These are phyloP conservation scores for Catocala fraxini DNA, from an alignment of 2,888 invertebrate species.

Conservation along the genomic window DNA sequence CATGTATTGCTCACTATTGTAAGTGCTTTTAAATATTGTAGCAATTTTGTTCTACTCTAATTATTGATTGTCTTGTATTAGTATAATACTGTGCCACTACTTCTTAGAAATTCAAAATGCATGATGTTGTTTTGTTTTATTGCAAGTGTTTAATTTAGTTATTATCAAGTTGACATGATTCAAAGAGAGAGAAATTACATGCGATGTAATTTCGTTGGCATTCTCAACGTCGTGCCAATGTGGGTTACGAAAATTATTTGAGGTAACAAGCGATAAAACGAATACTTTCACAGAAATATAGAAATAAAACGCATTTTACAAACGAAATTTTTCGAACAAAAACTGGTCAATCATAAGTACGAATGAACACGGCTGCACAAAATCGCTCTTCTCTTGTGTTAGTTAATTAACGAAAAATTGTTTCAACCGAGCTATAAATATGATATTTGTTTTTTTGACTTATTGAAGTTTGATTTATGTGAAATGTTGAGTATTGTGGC, in stretches of 20 bases:
- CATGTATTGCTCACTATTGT: background rate
- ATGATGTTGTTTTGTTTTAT: background rate
- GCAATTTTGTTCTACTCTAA: background rate
- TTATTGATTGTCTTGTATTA: background rate
- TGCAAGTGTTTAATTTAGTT: background rate
- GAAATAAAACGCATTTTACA: background rate
- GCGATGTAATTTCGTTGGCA: too few relatives aligned
- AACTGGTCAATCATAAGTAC: too few relatives aligned
- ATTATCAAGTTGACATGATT: background rate
- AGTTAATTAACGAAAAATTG: too few relatives aligned
- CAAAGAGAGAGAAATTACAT: too few relatives aligned
- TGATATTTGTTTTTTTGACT: too few relatives aligned
- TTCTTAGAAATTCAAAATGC: too few relatives aligned
- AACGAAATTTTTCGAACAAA: background rate
- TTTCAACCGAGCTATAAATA: too few relatives aligned
- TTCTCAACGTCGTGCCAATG: too few relatives aligned
- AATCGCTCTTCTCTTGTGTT: background rate
- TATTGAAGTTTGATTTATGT: too few relatives aligned
- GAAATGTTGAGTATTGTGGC: background rate
- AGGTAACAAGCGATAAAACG: constrained; percentile 4
- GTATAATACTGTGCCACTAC: too few relatives aligned
- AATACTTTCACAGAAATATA: constrained; percentile 1
- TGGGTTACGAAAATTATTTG: constrained; percentile 8
- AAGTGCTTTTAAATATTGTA: background rate
- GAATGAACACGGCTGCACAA: background rate